These are phyloP conservation scores for Yponomeuta evonymella DNA, from an alignment of 2,888 invertebrate species.

Conservation along the genomic window DNA sequence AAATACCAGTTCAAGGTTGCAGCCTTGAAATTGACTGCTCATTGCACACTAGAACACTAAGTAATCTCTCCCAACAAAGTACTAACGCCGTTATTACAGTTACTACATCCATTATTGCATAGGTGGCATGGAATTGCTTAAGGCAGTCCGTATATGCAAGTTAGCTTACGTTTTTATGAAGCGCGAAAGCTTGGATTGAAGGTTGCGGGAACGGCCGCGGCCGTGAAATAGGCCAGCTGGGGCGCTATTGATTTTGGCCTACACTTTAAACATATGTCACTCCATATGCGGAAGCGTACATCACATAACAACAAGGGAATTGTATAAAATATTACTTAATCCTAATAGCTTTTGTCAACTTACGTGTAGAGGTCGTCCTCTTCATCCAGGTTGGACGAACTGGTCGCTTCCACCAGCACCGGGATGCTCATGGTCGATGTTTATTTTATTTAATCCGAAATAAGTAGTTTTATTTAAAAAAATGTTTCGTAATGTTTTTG, in stretches of 20 bases:
- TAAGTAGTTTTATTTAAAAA: too few species aligned
- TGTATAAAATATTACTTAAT: background rate
- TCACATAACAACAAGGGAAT: background rate
- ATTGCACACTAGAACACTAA: background rate
- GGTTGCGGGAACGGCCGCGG: slow-evolving; percentile 9
- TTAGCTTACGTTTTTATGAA: background rate
- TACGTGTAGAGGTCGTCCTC: slow-evolving; percentile 53
- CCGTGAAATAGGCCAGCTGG: slow-evolving; percentile 7
- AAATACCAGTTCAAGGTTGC: slow-evolving; percentile 21
- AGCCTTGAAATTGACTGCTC: background rate
- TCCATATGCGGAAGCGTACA: background rate
- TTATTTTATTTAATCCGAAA: slow-evolving; percentile 15
- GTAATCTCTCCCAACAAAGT: background rate
- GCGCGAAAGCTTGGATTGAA: background rate
- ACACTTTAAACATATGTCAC: background rate
- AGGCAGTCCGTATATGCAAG: too few species aligned
- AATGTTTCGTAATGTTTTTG: too few species aligned
- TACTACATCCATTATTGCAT: too few species aligned
- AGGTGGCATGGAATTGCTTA: too few species aligned
- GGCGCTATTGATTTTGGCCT: slow-evolving; percentile 4
- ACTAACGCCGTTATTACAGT: too few species aligned
- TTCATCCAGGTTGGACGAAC: slow-evolving; percentile 48
- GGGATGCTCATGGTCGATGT: slow-evolving; percentile 45
- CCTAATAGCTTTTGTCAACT: slow-evolving; percentile 29
- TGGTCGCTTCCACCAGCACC: slow-evolving; percentile 49